Evolutionary conservation across 1,140 invertebrate species (phyloP).

Genomic region (Bombus turneri): DNA sequence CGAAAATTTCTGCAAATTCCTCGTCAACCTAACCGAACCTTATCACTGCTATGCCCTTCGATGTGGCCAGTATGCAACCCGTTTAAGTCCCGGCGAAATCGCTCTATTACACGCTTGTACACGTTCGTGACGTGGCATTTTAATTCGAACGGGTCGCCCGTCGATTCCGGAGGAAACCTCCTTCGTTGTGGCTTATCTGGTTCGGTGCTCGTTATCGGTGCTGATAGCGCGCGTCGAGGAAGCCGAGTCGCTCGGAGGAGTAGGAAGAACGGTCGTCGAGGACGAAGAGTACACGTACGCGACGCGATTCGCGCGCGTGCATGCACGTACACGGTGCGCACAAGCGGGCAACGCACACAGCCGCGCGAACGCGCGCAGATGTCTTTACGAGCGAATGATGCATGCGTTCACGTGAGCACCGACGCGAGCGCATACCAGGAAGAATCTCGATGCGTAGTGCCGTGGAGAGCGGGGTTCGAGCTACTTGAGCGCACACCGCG

Average conservation of each 20-base stretch:
- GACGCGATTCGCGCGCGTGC: neutral
- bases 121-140: slow-evolving; percentile 3
- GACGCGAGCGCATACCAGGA: slow-evolving; percentile 64
- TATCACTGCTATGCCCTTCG: neutral
- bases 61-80: neutral
- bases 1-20: too few relatives aligned
- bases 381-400: slow-evolving; percentile 65
- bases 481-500: slow-evolving; percentile 20
- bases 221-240: slow-evolving; percentile 33
- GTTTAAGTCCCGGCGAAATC: neutral
- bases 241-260: neutral
- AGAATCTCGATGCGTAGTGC: slow-evolving; percentile 61
- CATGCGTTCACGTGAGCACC: slow-evolving; percentile 64
- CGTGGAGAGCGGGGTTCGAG: slow-evolving; percentile 38
- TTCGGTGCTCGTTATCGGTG: slow-evolving; percentile 36
- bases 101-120: neutral
- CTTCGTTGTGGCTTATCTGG: slow-evolving; percentile 30
- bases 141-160: neutral
- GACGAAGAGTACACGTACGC: slow-evolving; percentile 31
- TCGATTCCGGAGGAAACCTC: neutral
- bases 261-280: slow-evolving; percentile 14
- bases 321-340: neutral
- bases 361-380: slow-evolving; percentile 18
- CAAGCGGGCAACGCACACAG: neutral
- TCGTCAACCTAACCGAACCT: neutral